A percentile compares a stretch with the other conserved stretches of the same genome.
Evolutionary conservation across 2,888 invertebrate genomes (phyloP).

Genomic region (Hypolimnas misippus): DNA sequence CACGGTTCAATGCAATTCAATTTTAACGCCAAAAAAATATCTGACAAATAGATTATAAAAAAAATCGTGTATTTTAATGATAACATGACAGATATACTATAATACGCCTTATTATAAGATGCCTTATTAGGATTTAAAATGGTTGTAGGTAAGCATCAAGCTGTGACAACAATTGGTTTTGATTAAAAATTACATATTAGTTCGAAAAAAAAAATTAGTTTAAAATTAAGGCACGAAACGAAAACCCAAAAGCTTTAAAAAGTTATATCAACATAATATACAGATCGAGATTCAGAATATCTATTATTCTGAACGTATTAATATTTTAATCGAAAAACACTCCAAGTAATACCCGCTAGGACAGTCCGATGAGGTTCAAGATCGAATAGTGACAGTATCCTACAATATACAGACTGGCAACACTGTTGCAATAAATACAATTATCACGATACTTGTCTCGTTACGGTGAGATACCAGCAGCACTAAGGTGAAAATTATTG

Average conservation of each 20-base stretch:
- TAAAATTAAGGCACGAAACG: slow-evolving; percentile 18
- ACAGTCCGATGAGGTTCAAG: slow-evolving; percentile 22
- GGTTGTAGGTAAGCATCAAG: slow-evolving; percentile 27
- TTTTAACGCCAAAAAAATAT: slow-evolving; percentile 1
- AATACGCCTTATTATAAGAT: slow-evolving; percentile 20
- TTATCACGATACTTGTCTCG: slow-evolving; percentile 39
- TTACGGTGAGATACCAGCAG: slow-evolving; percentile 19
- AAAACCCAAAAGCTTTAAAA: slow-evolving; percentile 18
- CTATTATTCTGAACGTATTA: slow-evolving; percentile 6
- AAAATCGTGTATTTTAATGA: slow-evolving; percentile 9
- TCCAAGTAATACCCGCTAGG: slow-evolving; percentile 10
- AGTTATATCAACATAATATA: slow-evolving; percentile 30
- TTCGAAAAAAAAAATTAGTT: slow-evolving; percentile 16
- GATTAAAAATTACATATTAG: slow-evolving; percentile 15
- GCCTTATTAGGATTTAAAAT: slow-evolving; percentile 21
- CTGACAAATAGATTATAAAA: slow-evolving; percentile 24
- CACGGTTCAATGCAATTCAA: not conserved
- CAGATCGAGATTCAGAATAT: slow-evolving; percentile 31
- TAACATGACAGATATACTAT: slow-evolving; percentile 20
- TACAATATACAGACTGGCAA: slow-evolving; percentile 40
- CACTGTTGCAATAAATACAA: slow-evolving; percentile 46
- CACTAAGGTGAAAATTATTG: not conserved
- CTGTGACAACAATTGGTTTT: slow-evolving; percentile 22
- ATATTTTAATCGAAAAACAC: slow-evolving; percentile 17
- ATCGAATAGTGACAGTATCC: slow-evolving; percentile 32